Evolutionary conservation across 2,797 vertebrate genomes (phyloP).

Genomic region (Microctenopoma lineatum): DNA sequence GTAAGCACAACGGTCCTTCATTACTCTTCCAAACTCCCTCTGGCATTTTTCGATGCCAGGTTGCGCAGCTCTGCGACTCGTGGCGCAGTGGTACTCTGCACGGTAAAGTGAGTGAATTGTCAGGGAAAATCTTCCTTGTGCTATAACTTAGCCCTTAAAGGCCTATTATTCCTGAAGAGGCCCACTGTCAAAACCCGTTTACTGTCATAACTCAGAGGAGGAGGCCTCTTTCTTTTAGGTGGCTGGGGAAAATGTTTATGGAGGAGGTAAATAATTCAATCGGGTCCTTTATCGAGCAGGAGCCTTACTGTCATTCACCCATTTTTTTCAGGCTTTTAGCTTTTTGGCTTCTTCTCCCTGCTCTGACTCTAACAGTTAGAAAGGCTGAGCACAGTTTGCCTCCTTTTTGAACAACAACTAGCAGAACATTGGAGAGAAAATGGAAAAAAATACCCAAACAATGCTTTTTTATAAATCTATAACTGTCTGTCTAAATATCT

Average conservation of each 20-base stretch:
- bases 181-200: constrained; percentile 58
- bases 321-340: constrained; percentile 1
- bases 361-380: background rate
- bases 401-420: constrained; percentile 52
- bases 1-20: constrained; percentile 92
- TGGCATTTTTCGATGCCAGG: constrained; percentile 31
- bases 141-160: constrained; percentile 71
- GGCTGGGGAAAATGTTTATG: constrained; percentile 62
- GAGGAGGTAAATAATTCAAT: constrained; percentile 69
- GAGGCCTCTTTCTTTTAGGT: constrained; percentile 49
- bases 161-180: constrained; percentile 71
- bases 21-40: constrained; percentile 79
- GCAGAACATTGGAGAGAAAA: constrained; percentile 54
- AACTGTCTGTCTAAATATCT: constrained; percentile 14
- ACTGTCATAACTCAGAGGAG: constrained; percentile 68
- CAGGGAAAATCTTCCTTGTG: constrained; percentile 55
- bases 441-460: constrained; percentile 17
- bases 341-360: constrained; percentile 21
- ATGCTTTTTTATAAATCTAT: constrained; percentile 17
- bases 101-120: constrained; percentile 51
- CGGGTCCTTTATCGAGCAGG: constrained; percentile 38
- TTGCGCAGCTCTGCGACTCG: background rate
- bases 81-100: constrained; percentile 49
- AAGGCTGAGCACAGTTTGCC: constrained; percentile 44
- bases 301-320: constrained; percentile 57